These are phyloP conservation scores for Oryzaephilus surinamensis DNA, from an alignment of 1,140 invertebrate genomes.

Conservation along the genomic window DNA sequence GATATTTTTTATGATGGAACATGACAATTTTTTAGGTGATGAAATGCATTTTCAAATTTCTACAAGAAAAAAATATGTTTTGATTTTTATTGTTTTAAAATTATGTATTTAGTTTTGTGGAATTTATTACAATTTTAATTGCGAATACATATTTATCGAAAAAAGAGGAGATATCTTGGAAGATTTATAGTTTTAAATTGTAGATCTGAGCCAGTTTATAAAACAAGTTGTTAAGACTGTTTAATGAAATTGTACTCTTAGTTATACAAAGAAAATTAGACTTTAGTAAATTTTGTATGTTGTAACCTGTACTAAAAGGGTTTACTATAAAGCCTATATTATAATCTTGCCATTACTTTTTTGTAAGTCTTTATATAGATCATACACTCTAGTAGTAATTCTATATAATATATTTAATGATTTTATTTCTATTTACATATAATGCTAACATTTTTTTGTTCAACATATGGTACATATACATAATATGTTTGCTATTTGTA, in stretches of 20 bases:
- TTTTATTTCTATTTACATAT: constrained; percentile 6
- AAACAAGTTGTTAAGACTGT: constrained; percentile 10
- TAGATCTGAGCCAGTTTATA: constrained; percentile 13
- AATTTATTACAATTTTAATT: constrained; percentile 1
- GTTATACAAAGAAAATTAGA: constrained; percentile 7
- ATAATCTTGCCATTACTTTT: constrained; percentile 10
- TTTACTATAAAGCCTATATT: constrained; percentile 6
- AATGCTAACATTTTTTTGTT: constrained; percentile 7
- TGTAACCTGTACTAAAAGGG: constrained; percentile 4
- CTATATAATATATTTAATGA: constrained; percentile 3
- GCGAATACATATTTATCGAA: constrained; percentile 2
- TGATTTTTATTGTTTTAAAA: too few species aligned
- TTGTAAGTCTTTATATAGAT: constrained; percentile 4
- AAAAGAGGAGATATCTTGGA: constrained; percentile 8
- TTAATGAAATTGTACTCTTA: constrained; percentile 7
- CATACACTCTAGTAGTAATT: constrained; percentile 4
- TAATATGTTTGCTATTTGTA: too few species aligned
- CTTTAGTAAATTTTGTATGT: constrained; percentile 9
- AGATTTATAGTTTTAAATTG: constrained; percentile 9
- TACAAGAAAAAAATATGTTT: constrained; percentile 4
- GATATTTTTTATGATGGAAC: constrained; percentile 12
- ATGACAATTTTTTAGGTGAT: constrained; percentile 8
- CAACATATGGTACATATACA: too few species aligned
- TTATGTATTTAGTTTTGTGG: too few species aligned
- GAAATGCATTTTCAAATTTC: constrained; percentile 6